phyloP scores from a whole-genome alignment of 2,113 vertebrate genomes.

The Xyliphius kryptos region DNA sequence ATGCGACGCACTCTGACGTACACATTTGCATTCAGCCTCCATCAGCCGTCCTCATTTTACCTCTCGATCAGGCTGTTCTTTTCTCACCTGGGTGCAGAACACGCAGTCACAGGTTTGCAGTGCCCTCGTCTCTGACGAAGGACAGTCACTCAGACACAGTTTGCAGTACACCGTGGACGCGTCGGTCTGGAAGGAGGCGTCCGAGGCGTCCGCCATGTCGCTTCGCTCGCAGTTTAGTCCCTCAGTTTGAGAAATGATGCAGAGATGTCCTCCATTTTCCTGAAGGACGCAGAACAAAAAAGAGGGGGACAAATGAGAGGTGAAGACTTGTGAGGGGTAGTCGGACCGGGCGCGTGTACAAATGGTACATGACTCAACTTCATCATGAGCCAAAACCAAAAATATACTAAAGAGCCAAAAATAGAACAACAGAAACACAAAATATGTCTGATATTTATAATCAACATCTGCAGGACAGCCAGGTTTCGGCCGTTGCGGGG shows the following conservation, averaged over 20 bases:
- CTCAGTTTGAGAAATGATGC: constrained; percentile 33
- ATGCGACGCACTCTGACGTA: not conserved
- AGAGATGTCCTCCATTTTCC: constrained; percentile 50
- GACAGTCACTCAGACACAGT: constrained; percentile 81
- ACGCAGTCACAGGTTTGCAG: constrained; percentile 81
- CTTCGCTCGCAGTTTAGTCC: constrained; percentile 42
- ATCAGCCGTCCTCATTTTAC: not conserved
- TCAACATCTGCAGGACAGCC: too few species aligned
- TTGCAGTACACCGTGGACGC: constrained; percentile 76
- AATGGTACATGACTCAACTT: constrained; percentile 3
- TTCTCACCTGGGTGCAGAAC: constrained; percentile 81
- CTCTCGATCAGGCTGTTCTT: not conserved
- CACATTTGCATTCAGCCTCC: not conserved
- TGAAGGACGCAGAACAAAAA: constrained; percentile 37
- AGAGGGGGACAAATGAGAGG: constrained; percentile 1
- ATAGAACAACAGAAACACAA: not conserved
- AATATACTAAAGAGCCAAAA: not conserved
- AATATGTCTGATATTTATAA: too few species aligned
- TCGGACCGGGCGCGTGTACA: constrained; percentile 25
- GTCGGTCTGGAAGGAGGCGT: constrained; percentile 48
- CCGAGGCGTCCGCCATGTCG: constrained; percentile 62
- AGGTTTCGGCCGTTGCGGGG: not conserved
- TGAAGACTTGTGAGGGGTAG: not conserved
- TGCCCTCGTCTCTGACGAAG: constrained; percentile 68
- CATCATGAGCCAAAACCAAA: not conserved